Percentiles rank a stretch among this genome's conserved stretches.
Conservation (phyloP, 2,888 invertebrate species). For the Periphyllus acericola region DNA sequence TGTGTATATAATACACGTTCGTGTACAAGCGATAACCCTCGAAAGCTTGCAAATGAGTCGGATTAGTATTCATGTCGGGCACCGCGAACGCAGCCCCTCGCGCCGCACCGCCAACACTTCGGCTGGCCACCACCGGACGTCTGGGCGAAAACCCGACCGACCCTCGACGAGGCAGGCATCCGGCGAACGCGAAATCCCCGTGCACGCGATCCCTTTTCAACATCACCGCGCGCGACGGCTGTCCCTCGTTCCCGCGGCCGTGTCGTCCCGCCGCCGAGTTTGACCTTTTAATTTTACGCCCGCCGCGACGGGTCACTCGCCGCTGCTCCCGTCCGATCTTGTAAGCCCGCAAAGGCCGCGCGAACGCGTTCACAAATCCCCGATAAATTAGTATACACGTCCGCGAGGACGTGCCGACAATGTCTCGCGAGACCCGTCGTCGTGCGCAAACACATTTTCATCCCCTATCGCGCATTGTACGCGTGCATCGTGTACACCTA, state of each 20-base stretch:
- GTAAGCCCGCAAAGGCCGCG: constrained; percentile 6
- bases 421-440: not conserved
- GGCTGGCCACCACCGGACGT: not conserved
- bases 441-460: not conserved
- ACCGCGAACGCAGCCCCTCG: not conserved
- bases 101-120: no score
- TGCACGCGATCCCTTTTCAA: constrained; percentile 39
- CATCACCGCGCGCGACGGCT: not conserved
- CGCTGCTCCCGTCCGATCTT: not conserved
- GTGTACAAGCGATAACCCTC: constrained; percentile 5
- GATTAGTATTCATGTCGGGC: constrained; percentile 54
- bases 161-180: not conserved
- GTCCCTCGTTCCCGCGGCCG: not conserved
- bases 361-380: constrained; percentile 22
- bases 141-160: no score
- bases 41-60: constrained; percentile 57
- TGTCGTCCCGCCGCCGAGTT: not conserved
- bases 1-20: not conserved
- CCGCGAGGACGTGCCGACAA: not conserved
- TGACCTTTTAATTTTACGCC: constrained; percentile 50
- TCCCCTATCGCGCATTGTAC: not conserved
- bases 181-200: constrained; percentile 4
- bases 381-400: not conserved
- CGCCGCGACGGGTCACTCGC: constrained; percentile 12
- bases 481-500: no score